Conservation (phyloP, 2,888 invertebrate genomes). For the Cephalotes varians region DNA sequence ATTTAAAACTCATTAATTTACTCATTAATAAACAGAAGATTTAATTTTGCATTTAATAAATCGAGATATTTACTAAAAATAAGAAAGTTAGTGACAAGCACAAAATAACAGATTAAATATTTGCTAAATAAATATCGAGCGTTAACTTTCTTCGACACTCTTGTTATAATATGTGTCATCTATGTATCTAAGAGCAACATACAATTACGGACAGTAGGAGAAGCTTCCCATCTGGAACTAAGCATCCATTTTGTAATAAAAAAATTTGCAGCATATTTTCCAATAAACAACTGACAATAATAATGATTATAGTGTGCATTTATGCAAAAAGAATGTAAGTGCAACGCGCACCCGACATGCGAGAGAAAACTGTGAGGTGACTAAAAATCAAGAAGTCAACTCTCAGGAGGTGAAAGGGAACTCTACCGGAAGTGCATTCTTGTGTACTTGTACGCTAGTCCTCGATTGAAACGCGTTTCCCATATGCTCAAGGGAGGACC, state of each 20-base stretch:
- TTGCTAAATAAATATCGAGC: background rate
- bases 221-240: background rate
- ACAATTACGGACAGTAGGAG: background rate
- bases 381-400: slow-evolving; percentile 42
- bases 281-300: background rate
- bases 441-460: background rate
- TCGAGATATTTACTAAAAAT: background rate
- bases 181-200: background rate
- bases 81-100: background rate
- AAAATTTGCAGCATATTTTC: slow-evolving; percentile 2
- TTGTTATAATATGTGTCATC: background rate
- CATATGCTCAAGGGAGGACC: slow-evolving; percentile 31
- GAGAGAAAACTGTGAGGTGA: slow-evolving; percentile 35
- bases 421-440: slow-evolving; percentile 14
- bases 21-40: background rate
- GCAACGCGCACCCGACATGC: background rate
- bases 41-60: background rate
- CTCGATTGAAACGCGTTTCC: slow-evolving; percentile 11
- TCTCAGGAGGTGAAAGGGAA: slow-evolving; percentile 42
- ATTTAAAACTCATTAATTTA: background rate
- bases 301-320: background rate
- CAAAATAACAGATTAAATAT: background rate
- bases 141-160: background rate
- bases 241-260: no score
- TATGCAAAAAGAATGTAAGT: background rate